Evolutionary conservation across 2,888 invertebrate genomes (phyloP).

Genomic region (Galerucella pusilla): DNA sequence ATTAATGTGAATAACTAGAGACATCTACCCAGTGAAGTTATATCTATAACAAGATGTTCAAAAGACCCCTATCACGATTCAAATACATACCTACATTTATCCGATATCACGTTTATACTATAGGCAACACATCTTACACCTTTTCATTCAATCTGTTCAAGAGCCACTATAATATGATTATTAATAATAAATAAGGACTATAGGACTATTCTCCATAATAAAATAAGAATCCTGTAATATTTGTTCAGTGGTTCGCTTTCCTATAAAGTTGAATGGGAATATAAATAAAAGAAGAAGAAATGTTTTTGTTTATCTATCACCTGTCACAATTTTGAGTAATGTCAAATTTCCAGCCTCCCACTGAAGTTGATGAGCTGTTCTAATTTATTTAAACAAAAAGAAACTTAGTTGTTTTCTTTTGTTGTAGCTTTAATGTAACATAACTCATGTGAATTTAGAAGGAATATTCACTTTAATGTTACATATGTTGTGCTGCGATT

Average conservation of each 20-base stretch:
- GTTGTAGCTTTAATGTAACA: neutral
- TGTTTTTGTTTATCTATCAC: slow-evolving; percentile 27
- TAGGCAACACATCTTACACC: neutral
- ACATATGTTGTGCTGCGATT: slow-evolving; percentile 14
- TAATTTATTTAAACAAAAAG: neutral
- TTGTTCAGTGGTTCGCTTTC: neutral
- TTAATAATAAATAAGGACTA: neutral
- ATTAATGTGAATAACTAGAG: no score
- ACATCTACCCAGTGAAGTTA: no score
- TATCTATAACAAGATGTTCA: no score
- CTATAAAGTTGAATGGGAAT: neutral
- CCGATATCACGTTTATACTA: neutral
- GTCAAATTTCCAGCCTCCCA: neutral
- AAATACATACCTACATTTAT: no score
- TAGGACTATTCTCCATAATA: neutral
- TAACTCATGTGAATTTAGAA: slow-evolving; percentile 2
- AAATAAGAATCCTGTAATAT: neutral
- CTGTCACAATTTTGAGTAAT: neutral
- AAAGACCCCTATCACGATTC: no score
- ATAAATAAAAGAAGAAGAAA: slow-evolving; percentile 12
- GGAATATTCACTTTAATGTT: neutral
- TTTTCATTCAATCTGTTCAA: neutral
- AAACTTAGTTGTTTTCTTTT: neutral
- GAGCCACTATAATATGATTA: neutral
- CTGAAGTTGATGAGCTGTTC: neutral